phyloP scores from a whole-genome alignment of 2,113 vertebrate genomes.

The Chamaetylas fuelleborni region DNA sequence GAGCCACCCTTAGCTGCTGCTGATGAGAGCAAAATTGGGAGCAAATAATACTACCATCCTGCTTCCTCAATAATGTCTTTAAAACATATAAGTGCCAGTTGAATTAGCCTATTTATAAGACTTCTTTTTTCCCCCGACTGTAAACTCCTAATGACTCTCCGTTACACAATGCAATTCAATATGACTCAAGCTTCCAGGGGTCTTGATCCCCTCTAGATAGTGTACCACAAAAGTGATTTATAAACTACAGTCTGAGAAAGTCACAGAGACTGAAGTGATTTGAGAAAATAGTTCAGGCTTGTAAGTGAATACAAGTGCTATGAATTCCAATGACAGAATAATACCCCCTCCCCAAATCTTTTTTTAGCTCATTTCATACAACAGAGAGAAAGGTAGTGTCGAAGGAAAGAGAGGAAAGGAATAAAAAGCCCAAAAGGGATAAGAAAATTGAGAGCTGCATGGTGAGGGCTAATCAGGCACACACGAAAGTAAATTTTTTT shows the following conservation, averaged over 20 bases:
- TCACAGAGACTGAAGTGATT: constrained; percentile 66
- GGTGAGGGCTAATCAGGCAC: constrained; percentile 62
- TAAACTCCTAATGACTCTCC: constrained; percentile 69
- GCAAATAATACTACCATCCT: constrained; percentile 56
- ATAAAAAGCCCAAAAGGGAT: constrained; percentile 14
- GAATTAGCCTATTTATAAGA: constrained; percentile 67
- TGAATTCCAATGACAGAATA: constrained; percentile 74
- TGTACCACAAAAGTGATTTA: constrained; percentile 72
- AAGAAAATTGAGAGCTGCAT: background rate
- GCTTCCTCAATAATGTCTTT: constrained; percentile 53
- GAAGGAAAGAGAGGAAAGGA: background rate
- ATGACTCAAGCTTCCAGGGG: constrained; percentile 64
- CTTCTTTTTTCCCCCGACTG: constrained; percentile 69
- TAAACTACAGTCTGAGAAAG: constrained; percentile 70
- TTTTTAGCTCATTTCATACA: constrained; percentile 71
- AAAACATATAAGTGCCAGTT: constrained; percentile 60
- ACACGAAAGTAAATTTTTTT: constrained; percentile 56
- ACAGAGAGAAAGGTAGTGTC: constrained; percentile 53
- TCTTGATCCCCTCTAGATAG: constrained; percentile 64
- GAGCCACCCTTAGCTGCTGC: constrained; percentile 19
- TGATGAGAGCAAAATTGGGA: constrained; percentile 50
- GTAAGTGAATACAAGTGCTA: constrained; percentile 72
- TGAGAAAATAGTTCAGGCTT: constrained; percentile 72
- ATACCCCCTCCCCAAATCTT: constrained; percentile 50
- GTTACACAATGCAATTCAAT: constrained; percentile 66